phyloP scores from a whole-genome alignment of 2,113 vertebrate species.

The Sapayoa aenigma region DNA sequence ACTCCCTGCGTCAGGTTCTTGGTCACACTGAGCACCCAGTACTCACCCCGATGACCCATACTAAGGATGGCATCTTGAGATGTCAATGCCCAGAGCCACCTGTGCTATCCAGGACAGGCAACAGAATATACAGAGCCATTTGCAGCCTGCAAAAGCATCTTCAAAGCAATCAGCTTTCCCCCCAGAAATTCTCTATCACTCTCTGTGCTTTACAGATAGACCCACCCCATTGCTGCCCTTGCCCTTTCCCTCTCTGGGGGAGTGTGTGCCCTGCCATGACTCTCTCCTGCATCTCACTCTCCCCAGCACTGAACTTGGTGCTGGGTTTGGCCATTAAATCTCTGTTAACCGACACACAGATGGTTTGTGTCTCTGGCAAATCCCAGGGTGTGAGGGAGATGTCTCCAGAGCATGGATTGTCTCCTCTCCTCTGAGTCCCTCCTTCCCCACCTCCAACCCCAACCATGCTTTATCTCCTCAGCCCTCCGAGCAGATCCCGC shows the following conservation, averaged over 20 bases:
- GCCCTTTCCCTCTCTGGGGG: background rate
- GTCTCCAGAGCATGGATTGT: background rate
- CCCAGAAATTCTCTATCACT: background rate
- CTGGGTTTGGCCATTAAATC: constrained; percentile 3
- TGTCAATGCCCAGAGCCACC: background rate
- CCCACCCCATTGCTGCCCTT: background rate
- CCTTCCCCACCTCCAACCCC: constrained; percentile 27
- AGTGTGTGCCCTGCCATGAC: background rate
- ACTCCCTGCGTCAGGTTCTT: background rate
- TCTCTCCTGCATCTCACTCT: background rate
- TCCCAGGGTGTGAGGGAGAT: constrained; percentile 33
- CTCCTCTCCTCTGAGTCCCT: background rate
- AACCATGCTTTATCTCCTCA: background rate
- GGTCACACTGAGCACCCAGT: rapidly evolving
- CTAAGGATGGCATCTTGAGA: background rate
- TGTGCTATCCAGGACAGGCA: background rate
- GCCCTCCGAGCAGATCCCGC: background rate
- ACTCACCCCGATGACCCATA: background rate
- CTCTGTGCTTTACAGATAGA: background rate
- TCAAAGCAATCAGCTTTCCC: background rate
- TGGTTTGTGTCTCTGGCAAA: constrained; percentile 45
- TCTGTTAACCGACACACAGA: constrained; percentile 5
- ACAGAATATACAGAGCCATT: background rate
- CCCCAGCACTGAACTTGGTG: constrained; percentile 2
- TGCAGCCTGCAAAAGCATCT: background rate